Evolutionary conservation across 1,140 invertebrate species (phyloP).

Genomic region (Tetramorium alpestre): DNA sequence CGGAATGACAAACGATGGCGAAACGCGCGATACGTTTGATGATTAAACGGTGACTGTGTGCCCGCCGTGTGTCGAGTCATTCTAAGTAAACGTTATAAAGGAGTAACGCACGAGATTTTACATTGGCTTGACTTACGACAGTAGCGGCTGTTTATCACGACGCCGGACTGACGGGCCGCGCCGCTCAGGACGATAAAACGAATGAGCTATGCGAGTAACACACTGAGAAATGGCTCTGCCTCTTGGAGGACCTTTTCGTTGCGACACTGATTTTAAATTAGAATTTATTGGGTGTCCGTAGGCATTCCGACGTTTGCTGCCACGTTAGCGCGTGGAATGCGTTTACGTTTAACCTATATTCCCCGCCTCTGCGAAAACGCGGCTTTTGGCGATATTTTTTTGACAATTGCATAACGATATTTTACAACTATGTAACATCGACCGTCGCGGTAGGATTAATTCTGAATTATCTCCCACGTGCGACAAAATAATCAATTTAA

Average conservation of each 20-base stretch:
- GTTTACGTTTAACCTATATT: slow-evolving; percentile 54
- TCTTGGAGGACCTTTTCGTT: slow-evolving; percentile 72
- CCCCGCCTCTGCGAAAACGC: slow-evolving; percentile 3
- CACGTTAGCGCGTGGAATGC: slow-evolving; percentile 54
- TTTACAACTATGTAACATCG: too few species aligned
- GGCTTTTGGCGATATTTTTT: neutral
- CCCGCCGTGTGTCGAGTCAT: slow-evolving; percentile 66
- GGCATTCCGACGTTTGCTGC: slow-evolving; percentile 60
- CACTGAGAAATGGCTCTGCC: slow-evolving; percentile 71
- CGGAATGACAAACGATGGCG: slow-evolving; percentile 55
- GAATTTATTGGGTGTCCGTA: slow-evolving; percentile 72
- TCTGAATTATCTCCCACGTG: neutral
- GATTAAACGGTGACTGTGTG: slow-evolving; percentile 69
- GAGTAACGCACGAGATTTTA: slow-evolving; percentile 72
- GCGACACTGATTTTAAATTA: slow-evolving; percentile 77
- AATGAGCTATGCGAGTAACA: slow-evolving; percentile 74
- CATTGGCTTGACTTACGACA: slow-evolving; percentile 75
- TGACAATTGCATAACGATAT: too few species aligned
- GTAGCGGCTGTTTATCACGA: slow-evolving; percentile 74
- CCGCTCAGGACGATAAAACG: slow-evolving; percentile 74
- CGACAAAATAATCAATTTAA: neutral
- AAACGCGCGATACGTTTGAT: slow-evolving; percentile 31
- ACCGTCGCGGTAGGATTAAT: neutral
- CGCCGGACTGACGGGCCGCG: slow-evolving; percentile 66
- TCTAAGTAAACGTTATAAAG: slow-evolving; percentile 63